phyloP scores from a whole-genome alignment of 2,888 invertebrate genomes.

The Pristionchus japonicus region DNA sequence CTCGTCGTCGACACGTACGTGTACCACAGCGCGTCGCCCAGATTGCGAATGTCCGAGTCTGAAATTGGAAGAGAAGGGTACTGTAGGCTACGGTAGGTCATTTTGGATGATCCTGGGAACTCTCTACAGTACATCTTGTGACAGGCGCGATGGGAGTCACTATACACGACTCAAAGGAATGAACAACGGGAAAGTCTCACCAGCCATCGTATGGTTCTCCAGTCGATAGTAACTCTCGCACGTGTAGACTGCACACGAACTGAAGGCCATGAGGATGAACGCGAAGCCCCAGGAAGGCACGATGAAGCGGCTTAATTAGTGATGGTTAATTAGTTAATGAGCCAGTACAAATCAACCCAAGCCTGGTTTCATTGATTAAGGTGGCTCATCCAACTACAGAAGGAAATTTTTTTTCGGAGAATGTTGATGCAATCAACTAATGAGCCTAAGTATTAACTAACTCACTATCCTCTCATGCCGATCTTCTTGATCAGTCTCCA shows the following conservation, averaged over 20 bases:
- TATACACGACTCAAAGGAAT: no score
- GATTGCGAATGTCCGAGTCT: constrained; percentile 49
- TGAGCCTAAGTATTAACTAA: not conserved
- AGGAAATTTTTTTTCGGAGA: no score
- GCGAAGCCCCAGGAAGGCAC: constrained; percentile 6
- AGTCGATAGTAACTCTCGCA: constrained; percentile 11
- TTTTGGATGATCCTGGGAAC: no score
- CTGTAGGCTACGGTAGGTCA: not conserved
- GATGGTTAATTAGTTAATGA: not conserved
- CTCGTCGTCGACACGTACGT: constrained; percentile 65
- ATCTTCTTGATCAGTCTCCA: constrained; percentile 1
- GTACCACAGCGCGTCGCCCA: constrained; percentile 70
- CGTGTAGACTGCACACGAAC: not conserved
- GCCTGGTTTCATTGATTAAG: not conserved
- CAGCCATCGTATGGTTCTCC: not conserved
- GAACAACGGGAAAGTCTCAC: not conserved
- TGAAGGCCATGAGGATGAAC: constrained; percentile 11
- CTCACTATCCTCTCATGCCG: not conserved
- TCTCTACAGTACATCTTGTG: no score
- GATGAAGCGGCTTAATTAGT: constrained; percentile 16
- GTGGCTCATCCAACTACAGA: not conserved
- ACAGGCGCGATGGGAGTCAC: no score
- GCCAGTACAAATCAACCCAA: not conserved
- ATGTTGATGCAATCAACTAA: no score
- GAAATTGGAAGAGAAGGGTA: not conserved